Evolutionary conservation across 2,888 invertebrate genomes (phyloP).

Genomic region (Ypsolopha sequella): DNA sequence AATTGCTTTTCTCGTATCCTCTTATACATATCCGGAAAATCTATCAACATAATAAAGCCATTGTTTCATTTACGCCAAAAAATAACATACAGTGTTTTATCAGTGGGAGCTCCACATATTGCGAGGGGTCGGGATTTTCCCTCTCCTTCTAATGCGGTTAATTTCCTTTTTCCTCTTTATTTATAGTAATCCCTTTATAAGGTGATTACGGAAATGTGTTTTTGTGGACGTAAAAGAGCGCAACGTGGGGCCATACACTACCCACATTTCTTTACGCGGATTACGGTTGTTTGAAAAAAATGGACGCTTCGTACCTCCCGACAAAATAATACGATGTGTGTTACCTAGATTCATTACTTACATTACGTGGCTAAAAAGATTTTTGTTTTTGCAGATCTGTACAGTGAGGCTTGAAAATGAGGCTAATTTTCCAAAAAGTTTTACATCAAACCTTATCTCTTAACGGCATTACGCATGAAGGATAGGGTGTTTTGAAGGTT

Average conservation of each 20-base stretch:
- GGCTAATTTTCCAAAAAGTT: no score
- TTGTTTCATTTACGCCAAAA: slow-evolving; percentile 62
- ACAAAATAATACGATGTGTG: neutral
- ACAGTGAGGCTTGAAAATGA: no score
- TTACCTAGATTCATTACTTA: no score
- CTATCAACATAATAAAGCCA: slow-evolving; percentile 37
- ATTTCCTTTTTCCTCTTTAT: slow-evolving; percentile 71
- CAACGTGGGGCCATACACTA: slow-evolving; percentile 50
- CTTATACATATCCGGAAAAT: slow-evolving; percentile 28
- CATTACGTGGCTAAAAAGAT: no score
- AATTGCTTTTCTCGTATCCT: slow-evolving; percentile 3
- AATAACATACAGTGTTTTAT: slow-evolving; percentile 62
- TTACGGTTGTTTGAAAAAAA: slow-evolving; percentile 18
- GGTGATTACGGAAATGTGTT: slow-evolving; percentile 71
- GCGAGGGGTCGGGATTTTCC: slow-evolving; percentile 60
- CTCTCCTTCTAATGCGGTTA: slow-evolving; percentile 65
- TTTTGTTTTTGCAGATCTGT: no score
- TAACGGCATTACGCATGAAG: no score
- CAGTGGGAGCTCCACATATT: slow-evolving; percentile 67
- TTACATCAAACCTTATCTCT: no score
- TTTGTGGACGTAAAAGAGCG: slow-evolving; percentile 67
- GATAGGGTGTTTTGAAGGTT: no score
- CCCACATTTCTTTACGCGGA: slow-evolving; percentile 28
- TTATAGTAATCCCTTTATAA: slow-evolving; percentile 72
- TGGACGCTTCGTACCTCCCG: neutral